Conservation (phyloP, 2,797 vertebrate species). For the Zalophus californianus region DNA sequence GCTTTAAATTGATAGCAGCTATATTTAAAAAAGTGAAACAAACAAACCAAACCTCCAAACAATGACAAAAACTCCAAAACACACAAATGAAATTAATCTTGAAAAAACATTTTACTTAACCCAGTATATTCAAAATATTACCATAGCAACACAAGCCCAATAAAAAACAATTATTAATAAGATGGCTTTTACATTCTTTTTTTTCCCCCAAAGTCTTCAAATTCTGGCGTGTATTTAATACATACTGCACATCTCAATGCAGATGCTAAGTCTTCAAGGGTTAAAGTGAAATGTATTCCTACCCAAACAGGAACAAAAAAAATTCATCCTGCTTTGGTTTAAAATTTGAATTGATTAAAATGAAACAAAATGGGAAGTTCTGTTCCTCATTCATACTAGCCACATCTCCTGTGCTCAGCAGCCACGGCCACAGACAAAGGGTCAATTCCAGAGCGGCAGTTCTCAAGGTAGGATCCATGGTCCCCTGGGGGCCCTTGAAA, state of each 20-base stretch:
- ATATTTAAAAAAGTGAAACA: background rate
- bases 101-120: conserved; percentile 13
- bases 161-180: background rate
- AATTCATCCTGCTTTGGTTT: background rate
- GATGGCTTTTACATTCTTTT: background rate
- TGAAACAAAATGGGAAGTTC: background rate
- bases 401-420: background rate
- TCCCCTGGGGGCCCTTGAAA: background rate
- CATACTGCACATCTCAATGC: background rate
- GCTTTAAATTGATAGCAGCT: background rate
- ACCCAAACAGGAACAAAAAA: background rate
- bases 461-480: background rate
- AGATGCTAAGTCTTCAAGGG: background rate
- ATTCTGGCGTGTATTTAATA: background rate
- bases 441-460: accelerated
- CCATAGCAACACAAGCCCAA: background rate
- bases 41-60: background rate
- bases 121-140: background rate
- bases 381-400: background rate
- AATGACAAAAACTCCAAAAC: background rate
- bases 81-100: conserved; percentile 3
- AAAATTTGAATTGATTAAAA: background rate
- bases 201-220: background rate
- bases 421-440: background rate
- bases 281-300: background rate